Conservation (phyloP, 2,888 invertebrate genomes). For the Enchytraeus crypticus region DNA sequence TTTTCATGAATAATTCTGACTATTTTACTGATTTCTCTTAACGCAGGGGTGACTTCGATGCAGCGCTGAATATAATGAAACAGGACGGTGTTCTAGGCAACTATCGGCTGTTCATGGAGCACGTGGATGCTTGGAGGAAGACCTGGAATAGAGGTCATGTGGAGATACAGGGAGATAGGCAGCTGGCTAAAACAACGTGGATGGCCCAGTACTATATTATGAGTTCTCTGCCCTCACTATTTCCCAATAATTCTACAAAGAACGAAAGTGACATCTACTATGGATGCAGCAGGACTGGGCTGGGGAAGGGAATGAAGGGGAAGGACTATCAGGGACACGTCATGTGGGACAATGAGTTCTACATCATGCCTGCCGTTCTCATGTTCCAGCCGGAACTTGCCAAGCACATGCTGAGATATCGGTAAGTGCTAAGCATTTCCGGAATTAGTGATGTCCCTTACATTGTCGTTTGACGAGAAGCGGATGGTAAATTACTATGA, state of each 20-base stretch:
- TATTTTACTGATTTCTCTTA: constrained; percentile 26
- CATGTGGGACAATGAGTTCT: constrained; percentile 35
- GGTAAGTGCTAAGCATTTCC: too few species aligned
- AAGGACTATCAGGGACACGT: constrained; percentile 31
- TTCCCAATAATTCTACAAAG: too few species aligned
- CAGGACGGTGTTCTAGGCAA: not conserved
- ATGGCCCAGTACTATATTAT: constrained; percentile 35
- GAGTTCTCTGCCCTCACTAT: constrained; percentile 29
- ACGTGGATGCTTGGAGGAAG: constrained; percentile 24
- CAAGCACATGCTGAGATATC: constrained; percentile 27
- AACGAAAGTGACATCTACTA: constrained; percentile 23
- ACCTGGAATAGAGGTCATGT: constrained; percentile 24
- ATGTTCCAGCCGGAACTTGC: constrained; percentile 30
- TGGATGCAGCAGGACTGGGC: constrained; percentile 22
- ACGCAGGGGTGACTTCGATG: constrained; percentile 22
- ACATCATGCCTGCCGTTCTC: constrained; percentile 33
- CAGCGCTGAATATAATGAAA: constrained; percentile 12
- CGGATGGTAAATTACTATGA: too few species aligned
- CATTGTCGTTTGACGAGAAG: too few species aligned
- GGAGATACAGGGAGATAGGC: constrained; percentile 21
- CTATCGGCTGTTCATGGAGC: constrained; percentile 9
- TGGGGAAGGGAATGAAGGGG: constrained; percentile 20
- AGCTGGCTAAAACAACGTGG: constrained; percentile 21
- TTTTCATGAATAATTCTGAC: too few species aligned
- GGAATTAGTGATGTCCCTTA: too few species aligned